Evolutionary conservation across 2,888 invertebrate genomes (phyloP).

Genomic region (Brachyptera putata): DNA sequence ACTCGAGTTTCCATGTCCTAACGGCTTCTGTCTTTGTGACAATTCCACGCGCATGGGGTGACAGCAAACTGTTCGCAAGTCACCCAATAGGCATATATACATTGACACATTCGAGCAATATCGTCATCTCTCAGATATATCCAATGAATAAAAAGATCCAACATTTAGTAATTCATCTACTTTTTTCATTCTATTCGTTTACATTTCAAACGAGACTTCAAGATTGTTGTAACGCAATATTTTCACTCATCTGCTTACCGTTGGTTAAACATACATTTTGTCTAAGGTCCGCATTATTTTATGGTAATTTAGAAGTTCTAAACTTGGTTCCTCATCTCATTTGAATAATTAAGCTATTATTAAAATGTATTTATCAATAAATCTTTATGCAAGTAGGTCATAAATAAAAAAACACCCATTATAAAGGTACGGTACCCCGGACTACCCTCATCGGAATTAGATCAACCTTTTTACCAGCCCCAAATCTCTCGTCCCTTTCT

Average conservation of each 20-base stretch:
- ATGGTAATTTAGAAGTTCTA: slow-evolving; percentile 2
- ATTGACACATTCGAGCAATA: too few relatives aligned
- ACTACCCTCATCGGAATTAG: slow-evolving; percentile 13
- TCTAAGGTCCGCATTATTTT: neutral
- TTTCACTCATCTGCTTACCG: too few relatives aligned
- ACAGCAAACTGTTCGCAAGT: too few relatives aligned
- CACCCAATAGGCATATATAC: too few relatives aligned
- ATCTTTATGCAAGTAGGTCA: slow-evolving; percentile 22
- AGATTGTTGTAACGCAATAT: neutral
- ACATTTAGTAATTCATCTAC: neutral
- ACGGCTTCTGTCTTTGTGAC: too few relatives aligned
- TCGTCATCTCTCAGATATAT: too few relatives aligned
- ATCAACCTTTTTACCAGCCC: slow-evolving; percentile 3
- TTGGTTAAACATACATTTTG: slow-evolving; percentile 7
- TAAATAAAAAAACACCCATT: slow-evolving; percentile 14
- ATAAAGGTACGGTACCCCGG: neutral
- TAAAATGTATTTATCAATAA: slow-evolving; percentile 16
- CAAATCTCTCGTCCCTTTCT: neutral
- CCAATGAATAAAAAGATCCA: neutral
- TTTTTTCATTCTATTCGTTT: neutral
- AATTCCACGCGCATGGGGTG: too few relatives aligned
- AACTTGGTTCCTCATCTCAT: slow-evolving; percentile 11
- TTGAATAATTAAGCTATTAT: slow-evolving; percentile 19
- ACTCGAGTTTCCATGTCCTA: too few relatives aligned
- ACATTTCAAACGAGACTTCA: too few relatives aligned